Evolutionary conservation across 2,113 vertebrate genomes (phyloP), one percentile per base, ranked within the genome.

Genomic region (Centropristis striata): DNA sequence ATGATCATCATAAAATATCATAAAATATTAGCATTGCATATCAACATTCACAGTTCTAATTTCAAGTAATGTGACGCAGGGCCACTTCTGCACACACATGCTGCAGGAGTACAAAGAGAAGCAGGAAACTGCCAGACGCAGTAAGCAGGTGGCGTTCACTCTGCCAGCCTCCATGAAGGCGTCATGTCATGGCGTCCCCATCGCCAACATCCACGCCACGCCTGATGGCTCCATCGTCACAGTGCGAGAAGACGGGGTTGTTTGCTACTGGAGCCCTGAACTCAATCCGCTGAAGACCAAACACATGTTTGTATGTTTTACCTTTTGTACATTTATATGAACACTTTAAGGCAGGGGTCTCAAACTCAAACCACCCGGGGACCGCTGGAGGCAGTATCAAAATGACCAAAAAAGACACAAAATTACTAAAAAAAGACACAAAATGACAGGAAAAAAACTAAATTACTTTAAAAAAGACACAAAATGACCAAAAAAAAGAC

Each of bases 201-300:
- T 95, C 36, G 54, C 94, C 27, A 75, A 81, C 70, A 86, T 96
- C 55, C 93, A 86, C 32, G 73, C 85, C 41, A 75, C 64, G 72
- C 80, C 86, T 4, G 94, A 95, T 4, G 92, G 92, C 60, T 92
- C 92, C 55, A 55, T 96, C 37, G 79, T 96, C 49, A 95, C 93
- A 53, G 88, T 95, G 55, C 87, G 86, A 78, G 96, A 96, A 87
- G 95, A 96, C 0, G 95, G 96, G 10, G 46, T 80, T 18, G 87
- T 97, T 74, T 94, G 91, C 90, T 95, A 91, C 84, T 96, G 96
- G 96, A 96, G 91, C 71, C 87, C 93, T 64, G 93, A 96, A 57
- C 95, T 97, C 51, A 92, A 94, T 70, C 75, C 94, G 53, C 95
- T 94, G 88, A 94, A 90, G 80, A 95, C 91, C 88, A 95, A 95